These are phyloP conservation scores for Pygoscelis antarcticus DNA, from an alignment of 2,113 vertebrate genomes.

Conservation along the genomic window DNA sequence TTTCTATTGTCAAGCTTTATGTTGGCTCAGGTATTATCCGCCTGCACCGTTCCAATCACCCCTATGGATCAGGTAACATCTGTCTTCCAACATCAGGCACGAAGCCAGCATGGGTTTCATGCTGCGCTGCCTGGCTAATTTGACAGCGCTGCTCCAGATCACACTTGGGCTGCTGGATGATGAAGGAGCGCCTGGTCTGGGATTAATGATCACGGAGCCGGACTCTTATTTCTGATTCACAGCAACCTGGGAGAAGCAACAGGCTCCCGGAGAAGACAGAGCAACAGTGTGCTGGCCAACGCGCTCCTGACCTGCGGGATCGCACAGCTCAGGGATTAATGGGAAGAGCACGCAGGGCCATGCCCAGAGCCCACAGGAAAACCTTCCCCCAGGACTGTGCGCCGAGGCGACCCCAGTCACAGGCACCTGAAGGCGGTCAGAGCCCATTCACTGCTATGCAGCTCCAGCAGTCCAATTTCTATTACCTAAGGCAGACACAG, in stretches of 20 bases:
- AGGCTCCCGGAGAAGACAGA: neutral
- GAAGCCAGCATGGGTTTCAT: neutral
- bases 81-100: constrained; percentile 40
- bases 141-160: constrained; percentile 26
- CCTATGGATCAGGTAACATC: constrained; percentile 55
- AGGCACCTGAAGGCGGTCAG: fast-evolving
- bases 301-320: fast-evolving
- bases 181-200: neutral
- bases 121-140: constrained; percentile 6
- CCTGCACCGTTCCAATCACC: neutral
- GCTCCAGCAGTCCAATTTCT: neutral
- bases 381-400: neutral
- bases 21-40: constrained; percentile 15
- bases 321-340: fast-evolving
- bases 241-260: neutral
- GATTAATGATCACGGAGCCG: neutral
- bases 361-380: neutral
- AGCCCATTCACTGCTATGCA: neutral
- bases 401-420: fast-evolving
- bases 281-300: neutral
- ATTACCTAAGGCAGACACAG: fast-evolving
- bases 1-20: constrained; percentile 33
- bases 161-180: constrained; percentile 20
- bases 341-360: fast-evolving
- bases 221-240: neutral